Conservation (phyloP, 2,888 invertebrate species). For the Phyllotreta cruciferae region DNA sequence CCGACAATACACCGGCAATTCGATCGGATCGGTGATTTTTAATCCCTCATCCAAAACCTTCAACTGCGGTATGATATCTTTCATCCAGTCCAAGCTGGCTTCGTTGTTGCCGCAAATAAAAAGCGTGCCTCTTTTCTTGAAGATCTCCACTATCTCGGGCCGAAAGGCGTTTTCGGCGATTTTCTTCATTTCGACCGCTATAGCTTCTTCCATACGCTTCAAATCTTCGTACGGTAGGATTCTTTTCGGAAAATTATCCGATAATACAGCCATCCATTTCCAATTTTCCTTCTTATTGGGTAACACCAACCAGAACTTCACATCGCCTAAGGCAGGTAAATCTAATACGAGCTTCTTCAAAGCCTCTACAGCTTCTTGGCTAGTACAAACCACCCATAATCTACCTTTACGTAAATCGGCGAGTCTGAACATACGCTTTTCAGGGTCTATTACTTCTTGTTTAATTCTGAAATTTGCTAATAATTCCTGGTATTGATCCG, state of each 20-base stretch:
- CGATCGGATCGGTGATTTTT: conserved; percentile 2
- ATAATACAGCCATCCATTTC: conserved; percentile 11
- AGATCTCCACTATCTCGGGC: conserved; percentile 19
- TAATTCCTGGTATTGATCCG: not conserved
- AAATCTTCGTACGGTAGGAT: conserved; percentile 16
- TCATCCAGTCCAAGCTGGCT: conserved; percentile 15
- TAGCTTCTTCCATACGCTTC: not conserved
- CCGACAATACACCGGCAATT: conserved; percentile 21
- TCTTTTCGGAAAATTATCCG: conserved; percentile 18
- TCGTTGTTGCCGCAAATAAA: conserved; percentile 19
- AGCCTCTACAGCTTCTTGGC: conserved; percentile 22
- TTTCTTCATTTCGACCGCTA: not conserved
- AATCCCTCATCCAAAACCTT: conserved; percentile 3
- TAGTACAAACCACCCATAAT: conserved; percentile 18
- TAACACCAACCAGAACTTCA: conserved; percentile 18
- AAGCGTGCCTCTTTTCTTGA: conserved; percentile 15
- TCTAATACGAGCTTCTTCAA: conserved; percentile 21
- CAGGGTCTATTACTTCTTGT: not conserved
- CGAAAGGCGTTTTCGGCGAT: conserved; percentile 7
- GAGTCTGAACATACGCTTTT: not conserved
- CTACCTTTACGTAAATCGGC: conserved; percentile 9
- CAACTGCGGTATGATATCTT: conserved; percentile 4
- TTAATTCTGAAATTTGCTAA: not conserved
- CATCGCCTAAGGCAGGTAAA: conserved; percentile 23
- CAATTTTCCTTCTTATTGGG: conserved; percentile 14